Conservation (phyloP, 2,888 invertebrate genomes). For the Mythimna albipuncta region DNA sequence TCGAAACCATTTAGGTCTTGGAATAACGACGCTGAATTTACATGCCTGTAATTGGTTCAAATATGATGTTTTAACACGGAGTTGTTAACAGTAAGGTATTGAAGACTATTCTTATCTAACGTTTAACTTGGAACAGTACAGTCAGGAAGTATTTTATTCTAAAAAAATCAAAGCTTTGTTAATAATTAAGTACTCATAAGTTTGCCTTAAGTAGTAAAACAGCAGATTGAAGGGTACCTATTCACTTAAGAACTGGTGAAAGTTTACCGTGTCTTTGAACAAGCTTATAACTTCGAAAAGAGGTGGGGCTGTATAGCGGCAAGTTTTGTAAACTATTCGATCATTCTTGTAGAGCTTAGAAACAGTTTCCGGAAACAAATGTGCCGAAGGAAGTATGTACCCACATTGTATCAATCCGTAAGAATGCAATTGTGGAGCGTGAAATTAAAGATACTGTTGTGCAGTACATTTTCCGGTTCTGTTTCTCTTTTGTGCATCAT, state of each 20-base stretch:
- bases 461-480: conserved; percentile 67
- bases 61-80: neutral
- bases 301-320: conserved; percentile 5
- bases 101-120: neutral
- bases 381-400: conserved; percentile 26
- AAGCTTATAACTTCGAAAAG: conserved; percentile 32
- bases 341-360: conserved; percentile 26
- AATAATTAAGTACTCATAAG: conserved; percentile 1
- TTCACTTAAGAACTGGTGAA: conserved; percentile 5
- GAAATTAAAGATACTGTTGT: conserved; percentile 74
- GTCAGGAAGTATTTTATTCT: neutral
- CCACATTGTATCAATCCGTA: conserved; percentile 55
- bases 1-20: conserved; percentile 30
- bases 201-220: neutral
- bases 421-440: conserved; percentile 67
- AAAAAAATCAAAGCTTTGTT: conserved; percentile 6
- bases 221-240: conserved; percentile 19
- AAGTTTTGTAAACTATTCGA: conserved; percentile 49
- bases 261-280: conserved; percentile 31
- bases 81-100: neutral
- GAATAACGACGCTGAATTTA: conserved; percentile 24
- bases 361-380: conserved; percentile 45
- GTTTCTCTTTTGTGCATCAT: conserved; percentile 74
- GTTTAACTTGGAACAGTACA: neutral
- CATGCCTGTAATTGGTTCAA: conserved; percentile 5